Percentiles rank a stretch among this genome's conserved stretches.
These are phyloP conservation scores for Torymus tubicola DNA, from an alignment of 2,888 invertebrate genomes.

Conservation along the genomic window DNA sequence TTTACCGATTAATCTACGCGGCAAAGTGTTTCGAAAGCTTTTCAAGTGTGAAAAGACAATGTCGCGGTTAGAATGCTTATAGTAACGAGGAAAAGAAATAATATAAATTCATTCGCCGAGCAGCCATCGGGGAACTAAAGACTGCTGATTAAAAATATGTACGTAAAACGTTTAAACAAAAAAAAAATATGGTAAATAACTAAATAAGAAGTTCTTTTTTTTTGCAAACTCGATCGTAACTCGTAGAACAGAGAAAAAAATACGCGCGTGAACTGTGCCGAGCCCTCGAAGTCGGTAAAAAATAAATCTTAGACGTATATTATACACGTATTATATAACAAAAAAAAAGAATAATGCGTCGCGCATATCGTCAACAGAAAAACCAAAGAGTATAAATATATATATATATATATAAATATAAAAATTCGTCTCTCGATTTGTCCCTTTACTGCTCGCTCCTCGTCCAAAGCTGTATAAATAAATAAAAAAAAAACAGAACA, in stretches of 20 bases:
- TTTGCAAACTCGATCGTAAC: slow-evolving; percentile 48
- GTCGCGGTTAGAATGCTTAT: slow-evolving; percentile 24
- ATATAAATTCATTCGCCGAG: slow-evolving; percentile 49
- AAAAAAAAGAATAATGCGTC: slow-evolving; percentile 15
- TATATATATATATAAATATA: slow-evolving; percentile 22
- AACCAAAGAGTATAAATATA: not conserved
- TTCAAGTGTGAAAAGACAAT: not conserved
- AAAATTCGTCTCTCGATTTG: slow-evolving; percentile 48
- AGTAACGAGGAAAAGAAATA: slow-evolving; percentile 17
- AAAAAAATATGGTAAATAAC: slow-evolving; percentile 18
- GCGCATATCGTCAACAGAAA: slow-evolving; percentile 37
- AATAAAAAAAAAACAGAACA: slow-evolving; percentile 28
- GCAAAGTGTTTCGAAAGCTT: not conserved
- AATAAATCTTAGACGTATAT: slow-evolving; percentile 43
- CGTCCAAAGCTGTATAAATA: slow-evolving; percentile 45
- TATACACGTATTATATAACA: not conserved
- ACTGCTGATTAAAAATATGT: slow-evolving; percentile 53
- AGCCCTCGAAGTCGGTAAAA: slow-evolving; percentile 23
- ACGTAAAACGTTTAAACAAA: slow-evolving; percentile 41
- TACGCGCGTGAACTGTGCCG: slow-evolving; percentile 11
- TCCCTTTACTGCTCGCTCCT: slow-evolving; percentile 46
- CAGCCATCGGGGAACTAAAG: slow-evolving; percentile 58
- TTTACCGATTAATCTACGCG: not conserved
- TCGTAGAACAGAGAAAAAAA: slow-evolving; percentile 21
- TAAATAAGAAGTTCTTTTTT: slow-evolving; percentile 27